Evolutionary conservation across 2,888 invertebrate species (phyloP).

Genomic region (Pseudolycoriella hygida): DNA sequence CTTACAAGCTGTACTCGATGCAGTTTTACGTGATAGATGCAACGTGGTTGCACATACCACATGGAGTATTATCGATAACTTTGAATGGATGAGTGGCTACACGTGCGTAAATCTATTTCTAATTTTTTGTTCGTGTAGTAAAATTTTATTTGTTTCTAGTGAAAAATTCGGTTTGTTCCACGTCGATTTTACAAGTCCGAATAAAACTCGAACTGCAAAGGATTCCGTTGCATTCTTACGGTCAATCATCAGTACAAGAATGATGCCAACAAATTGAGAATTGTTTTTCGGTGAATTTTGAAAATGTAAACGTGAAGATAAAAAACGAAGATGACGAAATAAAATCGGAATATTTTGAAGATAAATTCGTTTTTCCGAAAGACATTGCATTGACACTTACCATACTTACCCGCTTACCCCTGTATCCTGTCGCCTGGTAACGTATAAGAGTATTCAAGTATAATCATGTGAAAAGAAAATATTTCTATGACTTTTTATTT

Average conservation of each 20-base stretch:
- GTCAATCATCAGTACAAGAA: background rate
- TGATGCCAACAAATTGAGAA: background rate
- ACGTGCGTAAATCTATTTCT: conserved; percentile 14
- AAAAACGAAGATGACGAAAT: too few species aligned
- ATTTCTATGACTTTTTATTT: too few species aligned
- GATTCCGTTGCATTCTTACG: conserved; percentile 29
- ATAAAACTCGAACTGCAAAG: conserved; percentile 39
- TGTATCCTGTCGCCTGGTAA: too few species aligned
- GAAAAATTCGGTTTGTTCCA: conserved; percentile 44
- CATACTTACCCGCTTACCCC: too few species aligned
- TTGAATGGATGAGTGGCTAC: conserved; percentile 21
- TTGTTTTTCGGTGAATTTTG: background rate
- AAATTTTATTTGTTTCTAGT: conserved; percentile 28
- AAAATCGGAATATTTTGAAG: too few species aligned
- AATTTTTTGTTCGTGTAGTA: background rate
- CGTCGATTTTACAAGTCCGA: conserved; percentile 40
- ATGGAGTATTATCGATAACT: conserved; percentile 22
- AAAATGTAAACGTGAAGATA: too few species aligned
- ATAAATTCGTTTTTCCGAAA: too few species aligned
- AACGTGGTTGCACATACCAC: conserved; percentile 22
- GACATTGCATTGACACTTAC: too few species aligned
- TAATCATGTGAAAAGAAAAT: too few species aligned
- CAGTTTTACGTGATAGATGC: conserved; percentile 17
- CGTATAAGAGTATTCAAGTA: too few species aligned
- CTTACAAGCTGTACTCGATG: conserved; percentile 17